Base-by-base conservation (phyloP, 23 tunicate genomes). In the Diplosoma virens region DNA sequence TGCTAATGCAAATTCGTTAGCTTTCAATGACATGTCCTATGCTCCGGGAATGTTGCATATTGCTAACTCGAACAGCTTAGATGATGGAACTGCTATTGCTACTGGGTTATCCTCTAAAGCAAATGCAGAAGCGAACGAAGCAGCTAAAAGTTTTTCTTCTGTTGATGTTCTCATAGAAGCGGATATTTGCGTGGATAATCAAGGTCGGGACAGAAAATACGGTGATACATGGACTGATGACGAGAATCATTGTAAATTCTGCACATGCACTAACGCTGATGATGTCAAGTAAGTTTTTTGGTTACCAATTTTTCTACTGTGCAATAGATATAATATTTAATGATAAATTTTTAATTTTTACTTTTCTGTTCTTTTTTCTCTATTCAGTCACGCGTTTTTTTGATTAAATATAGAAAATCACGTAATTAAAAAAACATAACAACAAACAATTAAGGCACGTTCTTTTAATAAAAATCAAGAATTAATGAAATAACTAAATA, bases 141-240 rank as follows among this genome's bases (percentile, higher is more conserved):
- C 3, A 16, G 70, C 58, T 58, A 63, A 59, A 37, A 30, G 27
- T 22, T 76, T 7, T 14, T 25, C 86, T 25, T 29, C 69, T 2
- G 6, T 71, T 16, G 56, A 58, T 31, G 37, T 88, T 11, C 24
- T 82, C 26, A 22, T 75, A 0, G 95, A 88, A 77, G 95, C 95
- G 30, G 47, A 37, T 30, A 67, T 77, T 31, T 88, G 95, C 36
- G 54, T 59, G 23, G 95, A 88, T 48, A n/a, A 56, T 1, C 2
- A 22, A 33, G 95, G 95, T 17, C 74, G 71, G 33, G 84, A 82
- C 5, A 63, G 71, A 1, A 56, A 37, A 20, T 88, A 64, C 34
- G 95, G 95, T 1, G 95, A 88, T 17, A 54, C 82, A 24, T 88
- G 95, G 95, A 47, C 23, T 1, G 93, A 79, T 32, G 14, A 48